Percentiles rank a stretch among this genome's conserved stretches.
phyloP scores from a whole-genome alignment of 1,140 invertebrate genomes.

The Pseudomyrmex gracilis region DNA sequence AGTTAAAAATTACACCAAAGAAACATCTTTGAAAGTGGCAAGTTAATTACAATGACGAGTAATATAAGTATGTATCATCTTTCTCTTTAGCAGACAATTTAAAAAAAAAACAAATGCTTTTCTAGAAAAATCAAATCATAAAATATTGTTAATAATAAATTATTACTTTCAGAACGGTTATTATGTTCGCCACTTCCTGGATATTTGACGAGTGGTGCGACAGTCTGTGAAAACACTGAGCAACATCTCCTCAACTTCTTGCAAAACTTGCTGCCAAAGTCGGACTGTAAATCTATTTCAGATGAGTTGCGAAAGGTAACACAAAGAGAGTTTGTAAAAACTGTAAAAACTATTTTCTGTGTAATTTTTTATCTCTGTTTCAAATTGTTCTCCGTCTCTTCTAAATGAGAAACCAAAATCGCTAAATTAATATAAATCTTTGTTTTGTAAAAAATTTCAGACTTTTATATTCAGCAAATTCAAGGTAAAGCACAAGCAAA shows the following conservation, averaged over 20 bases:
- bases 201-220: constrained; percentile 70
- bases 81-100: too few relatives aligned
- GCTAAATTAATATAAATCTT: background rate
- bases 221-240: constrained; percentile 77
- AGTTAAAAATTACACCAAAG: too few relatives aligned
- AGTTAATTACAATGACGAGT: too few relatives aligned
- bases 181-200: constrained; percentile 77
- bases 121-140: constrained; percentile 28
- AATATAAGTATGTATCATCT: too few relatives aligned
- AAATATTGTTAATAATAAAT: constrained; percentile 8
- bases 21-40: too few relatives aligned
- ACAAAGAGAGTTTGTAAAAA: too few relatives aligned
- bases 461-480: constrained; percentile 81
- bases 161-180: constrained; percentile 61
- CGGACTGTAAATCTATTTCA: constrained; percentile 75
- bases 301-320: constrained; percentile 81
- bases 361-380: too few relatives aligned
- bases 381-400: too few relatives aligned
- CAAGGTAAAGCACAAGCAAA: constrained; percentile 82
- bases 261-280: constrained; percentile 76
- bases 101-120: too few relatives aligned
- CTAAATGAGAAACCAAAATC: constrained; percentile 19
- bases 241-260: constrained; percentile 79
- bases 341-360: too few relatives aligned
- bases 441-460: constrained; percentile 70